Conservation (phyloP, 2,888 invertebrate genomes). For the Apodemia duryi region DNA sequence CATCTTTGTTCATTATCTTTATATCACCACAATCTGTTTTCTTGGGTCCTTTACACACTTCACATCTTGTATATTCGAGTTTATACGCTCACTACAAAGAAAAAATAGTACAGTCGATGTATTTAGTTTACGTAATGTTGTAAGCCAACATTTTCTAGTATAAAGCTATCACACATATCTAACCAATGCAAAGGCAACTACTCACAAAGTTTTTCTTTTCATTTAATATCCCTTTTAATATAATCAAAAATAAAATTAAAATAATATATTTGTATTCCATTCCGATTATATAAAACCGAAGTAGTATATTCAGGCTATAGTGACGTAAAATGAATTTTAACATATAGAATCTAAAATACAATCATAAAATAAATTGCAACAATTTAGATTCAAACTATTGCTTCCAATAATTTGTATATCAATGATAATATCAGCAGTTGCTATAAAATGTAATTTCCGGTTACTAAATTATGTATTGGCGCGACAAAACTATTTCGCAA, state of each 20-base stretch:
- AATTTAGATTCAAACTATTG: background rate
- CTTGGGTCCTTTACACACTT: constrained; percentile 61
- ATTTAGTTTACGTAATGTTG: background rate
- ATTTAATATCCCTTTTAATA: background rate
- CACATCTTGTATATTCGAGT: constrained; percentile 43
- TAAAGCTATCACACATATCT: background rate
- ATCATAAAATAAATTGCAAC: background rate
- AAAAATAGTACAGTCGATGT: background rate
- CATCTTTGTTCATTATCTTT: constrained; percentile 42
- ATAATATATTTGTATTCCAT: background rate
- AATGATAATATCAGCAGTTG: background rate
- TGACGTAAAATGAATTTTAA: background rate
- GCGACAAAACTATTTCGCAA: background rate
- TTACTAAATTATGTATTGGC: background rate
- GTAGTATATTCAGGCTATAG: too few species aligned
- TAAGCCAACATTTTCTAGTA: background rate
- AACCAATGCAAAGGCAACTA: background rate
- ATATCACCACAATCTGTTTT: constrained; percentile 48
- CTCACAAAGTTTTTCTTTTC: constrained; percentile 15
- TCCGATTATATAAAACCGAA: background rate
- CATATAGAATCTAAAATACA: background rate
- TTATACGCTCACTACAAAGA: constrained; percentile 55
- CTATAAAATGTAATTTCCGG: background rate
- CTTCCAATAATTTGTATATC: background rate
- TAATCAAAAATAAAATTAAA: background rate